Evolutionary conservation across 1,140 invertebrate genomes (phyloP).

Genomic region (Drosophila littoralis): DNA sequence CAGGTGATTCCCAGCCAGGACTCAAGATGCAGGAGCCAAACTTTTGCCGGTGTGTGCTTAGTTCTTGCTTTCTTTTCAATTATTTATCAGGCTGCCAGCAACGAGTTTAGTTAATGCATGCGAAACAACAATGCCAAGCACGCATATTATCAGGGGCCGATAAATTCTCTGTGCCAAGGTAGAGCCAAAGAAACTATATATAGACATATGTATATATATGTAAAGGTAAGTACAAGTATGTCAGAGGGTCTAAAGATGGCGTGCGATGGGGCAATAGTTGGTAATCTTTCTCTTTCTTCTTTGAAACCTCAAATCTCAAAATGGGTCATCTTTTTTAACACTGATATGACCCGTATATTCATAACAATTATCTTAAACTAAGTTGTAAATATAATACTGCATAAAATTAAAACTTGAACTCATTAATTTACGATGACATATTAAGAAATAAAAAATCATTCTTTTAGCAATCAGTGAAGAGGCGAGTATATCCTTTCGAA

Average conservation of each 20-base stretch:
- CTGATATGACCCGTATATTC: too few species aligned
- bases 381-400: too few species aligned
- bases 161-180: conserved; percentile 8
- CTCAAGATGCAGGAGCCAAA: background rate
- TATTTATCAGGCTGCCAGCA: conserved; percentile 50
- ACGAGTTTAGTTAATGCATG: conserved; percentile 34
- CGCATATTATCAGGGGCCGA: conserved; percentile 36
- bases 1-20: conserved; percentile 14
- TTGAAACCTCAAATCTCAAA: too few species aligned
- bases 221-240: background rate
- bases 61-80: conserved; percentile 49
- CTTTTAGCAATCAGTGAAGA: too few species aligned
- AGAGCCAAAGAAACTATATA: background rate
- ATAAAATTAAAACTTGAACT: too few species aligned
- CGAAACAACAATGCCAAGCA: conserved; percentile 40
- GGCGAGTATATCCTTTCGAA: too few species aligned
- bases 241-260: background rate
- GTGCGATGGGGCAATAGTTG: too few species aligned
- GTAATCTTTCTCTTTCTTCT: too few species aligned
- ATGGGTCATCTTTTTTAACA: too few species aligned
- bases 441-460: too few species aligned
- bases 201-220: background rate
- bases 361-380: too few species aligned
- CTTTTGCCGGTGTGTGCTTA: conserved; percentile 15
- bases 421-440: too few species aligned